Evolutionary conservation across 2,113 vertebrate genomes (phyloP).

Genomic region (Bothrops jararaca): DNA sequence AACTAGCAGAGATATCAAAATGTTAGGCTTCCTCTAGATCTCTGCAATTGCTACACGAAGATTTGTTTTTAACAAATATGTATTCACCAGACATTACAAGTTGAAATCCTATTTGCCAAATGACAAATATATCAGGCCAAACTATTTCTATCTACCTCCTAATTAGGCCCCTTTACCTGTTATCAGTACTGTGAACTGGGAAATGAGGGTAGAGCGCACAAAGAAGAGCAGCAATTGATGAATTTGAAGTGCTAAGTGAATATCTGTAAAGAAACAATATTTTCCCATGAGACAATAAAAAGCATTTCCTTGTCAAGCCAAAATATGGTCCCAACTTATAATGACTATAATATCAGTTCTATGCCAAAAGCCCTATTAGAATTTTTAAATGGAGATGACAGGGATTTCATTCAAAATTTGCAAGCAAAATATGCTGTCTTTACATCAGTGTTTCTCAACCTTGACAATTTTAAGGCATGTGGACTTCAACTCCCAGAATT

Average conservation of each 20-base stretch:
- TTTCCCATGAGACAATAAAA: background rate
- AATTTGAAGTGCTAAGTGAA: slow-evolving; percentile 92
- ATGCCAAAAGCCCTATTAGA: background rate
- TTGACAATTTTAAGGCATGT: too few relatives aligned
- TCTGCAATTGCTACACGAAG: background rate
- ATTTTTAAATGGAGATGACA: background rate
- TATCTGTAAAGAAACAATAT: slow-evolving; percentile 72
- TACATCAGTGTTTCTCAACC: too few relatives aligned
- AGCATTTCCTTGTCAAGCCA: background rate
- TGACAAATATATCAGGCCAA: background rate
- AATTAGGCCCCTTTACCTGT: slow-evolving; percentile 74
- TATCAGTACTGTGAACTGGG: slow-evolving; percentile 95
- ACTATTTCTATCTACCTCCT: background rate
- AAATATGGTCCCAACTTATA: background rate
- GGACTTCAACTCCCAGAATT: too few relatives aligned
- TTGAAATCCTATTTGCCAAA: background rate
- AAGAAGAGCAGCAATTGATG: slow-evolving; percentile 92
- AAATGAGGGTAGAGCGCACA: slow-evolving; percentile 97
- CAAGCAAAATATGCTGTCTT: background rate
- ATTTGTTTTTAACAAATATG: background rate
- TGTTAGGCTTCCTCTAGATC: background rate
- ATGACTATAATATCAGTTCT: background rate
- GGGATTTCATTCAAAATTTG: background rate
- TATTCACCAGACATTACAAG: background rate
- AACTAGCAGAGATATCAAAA: background rate